Evolutionary conservation across 2,888 invertebrate species (phyloP).

Genomic region (Melipona bicolor): DNA sequence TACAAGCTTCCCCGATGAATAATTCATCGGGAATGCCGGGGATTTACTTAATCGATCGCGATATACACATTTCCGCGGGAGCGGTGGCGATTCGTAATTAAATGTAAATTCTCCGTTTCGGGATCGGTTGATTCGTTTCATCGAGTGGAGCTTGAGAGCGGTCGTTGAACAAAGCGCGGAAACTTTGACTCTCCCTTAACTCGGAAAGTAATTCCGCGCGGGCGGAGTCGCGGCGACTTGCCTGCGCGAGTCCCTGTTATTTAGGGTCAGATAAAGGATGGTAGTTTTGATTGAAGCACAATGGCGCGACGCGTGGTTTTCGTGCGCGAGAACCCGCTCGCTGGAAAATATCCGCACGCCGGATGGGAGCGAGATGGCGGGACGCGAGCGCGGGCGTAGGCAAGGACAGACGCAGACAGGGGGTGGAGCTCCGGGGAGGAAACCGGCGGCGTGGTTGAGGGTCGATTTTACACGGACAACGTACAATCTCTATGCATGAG

Average conservation of each 20-base stretch:
- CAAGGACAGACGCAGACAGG: constrained; percentile 5
- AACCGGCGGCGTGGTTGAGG: constrained; percentile 63
- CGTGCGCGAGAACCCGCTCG: constrained; percentile 30
- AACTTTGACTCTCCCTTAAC: too few relatives aligned
- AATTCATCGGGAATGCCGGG: constrained; percentile 64
- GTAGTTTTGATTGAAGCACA: constrained; percentile 49
- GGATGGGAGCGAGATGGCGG: constrained; percentile 9
- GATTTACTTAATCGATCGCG: constrained; percentile 67
- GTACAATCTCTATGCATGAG: constrained; percentile 83
- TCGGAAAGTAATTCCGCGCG: neutral
- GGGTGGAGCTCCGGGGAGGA: constrained; percentile 20
- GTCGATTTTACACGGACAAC: constrained; percentile 80
- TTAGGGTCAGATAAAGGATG: constrained; percentile 61
- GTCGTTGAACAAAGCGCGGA: neutral
- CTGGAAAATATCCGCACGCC: constrained; percentile 22
- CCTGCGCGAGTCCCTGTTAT: constrained; percentile 7
- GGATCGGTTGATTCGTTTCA: constrained; percentile 5
- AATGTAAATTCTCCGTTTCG: constrained; percentile 57
- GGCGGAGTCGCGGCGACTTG: too few relatives aligned
- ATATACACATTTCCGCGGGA: constrained; percentile 38
- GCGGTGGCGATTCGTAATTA: constrained; percentile 57
- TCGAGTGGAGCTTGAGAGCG: constrained; percentile 9
- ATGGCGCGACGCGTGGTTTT: constrained; percentile 31
- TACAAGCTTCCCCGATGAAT: constrained; percentile 56
- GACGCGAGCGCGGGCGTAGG: neutral